phyloP scores from a whole-genome alignment of 2,113 vertebrate genomes.

The Crotalus viridis region DNA sequence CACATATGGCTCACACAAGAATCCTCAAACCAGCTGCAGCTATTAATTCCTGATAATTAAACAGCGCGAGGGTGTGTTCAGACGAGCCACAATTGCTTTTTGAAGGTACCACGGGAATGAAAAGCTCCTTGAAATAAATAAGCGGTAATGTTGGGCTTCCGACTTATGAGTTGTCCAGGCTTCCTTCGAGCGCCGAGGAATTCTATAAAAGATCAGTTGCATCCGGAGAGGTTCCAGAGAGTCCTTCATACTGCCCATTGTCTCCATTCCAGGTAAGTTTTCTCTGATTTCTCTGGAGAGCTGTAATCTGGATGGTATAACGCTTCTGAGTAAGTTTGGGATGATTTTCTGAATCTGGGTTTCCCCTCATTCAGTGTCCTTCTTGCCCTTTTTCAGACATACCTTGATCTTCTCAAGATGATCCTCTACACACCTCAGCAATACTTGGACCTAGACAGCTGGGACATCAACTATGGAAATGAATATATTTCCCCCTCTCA shows the following conservation, averaged over 20 bases:
- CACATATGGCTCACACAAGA: background rate
- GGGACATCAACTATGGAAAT: too few species aligned
- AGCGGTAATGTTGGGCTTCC: background rate
- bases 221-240: background rate
- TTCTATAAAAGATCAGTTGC: background rate
- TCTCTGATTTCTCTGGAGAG: background rate
- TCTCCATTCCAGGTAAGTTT: background rate
- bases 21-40: background rate
- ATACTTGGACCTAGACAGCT: background rate
- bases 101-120: background rate
- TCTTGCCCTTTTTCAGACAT: background rate
- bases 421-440: background rate
- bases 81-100: background rate
- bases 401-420: background rate
- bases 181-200: background rate
- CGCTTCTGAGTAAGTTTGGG: background rate
- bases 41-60: conserved; percentile 3
- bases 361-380: background rate
- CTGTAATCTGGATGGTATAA: background rate
- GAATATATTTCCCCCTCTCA: background rate
- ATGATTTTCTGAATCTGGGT: background rate
- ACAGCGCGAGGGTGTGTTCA: background rate
- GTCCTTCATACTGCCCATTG: background rate
- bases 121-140: background rate
- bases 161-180: background rate